A percentile compares a stretch with the other conserved stretches of the same genome.
Evolutionary conservation across 2,888 invertebrate genomes (phyloP).

Genomic region (Netelia melanura): DNA sequence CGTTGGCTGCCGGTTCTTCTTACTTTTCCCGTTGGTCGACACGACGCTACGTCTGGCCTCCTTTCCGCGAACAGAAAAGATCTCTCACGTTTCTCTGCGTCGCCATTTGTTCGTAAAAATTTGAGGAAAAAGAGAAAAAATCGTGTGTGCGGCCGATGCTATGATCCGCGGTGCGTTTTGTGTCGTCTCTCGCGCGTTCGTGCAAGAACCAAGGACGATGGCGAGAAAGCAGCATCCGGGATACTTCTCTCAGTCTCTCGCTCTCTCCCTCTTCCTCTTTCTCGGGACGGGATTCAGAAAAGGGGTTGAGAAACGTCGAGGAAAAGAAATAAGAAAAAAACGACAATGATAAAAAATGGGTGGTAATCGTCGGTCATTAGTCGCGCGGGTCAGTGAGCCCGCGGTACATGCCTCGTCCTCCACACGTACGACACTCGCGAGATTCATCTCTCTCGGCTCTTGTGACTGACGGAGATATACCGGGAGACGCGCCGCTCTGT

Average conservation of each 20-base stretch:
- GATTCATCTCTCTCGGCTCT: constrained; percentile 36
- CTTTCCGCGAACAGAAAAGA: constrained; percentile 14
- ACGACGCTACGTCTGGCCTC: constrained; percentile 31
- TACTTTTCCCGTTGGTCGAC: constrained; percentile 5
- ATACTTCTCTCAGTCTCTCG: constrained; percentile 27
- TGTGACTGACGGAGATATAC: constrained; percentile 37
- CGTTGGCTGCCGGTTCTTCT: constrained; percentile 30
- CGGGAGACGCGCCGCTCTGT: constrained; percentile 26
- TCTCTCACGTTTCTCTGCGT: constrained; percentile 45
- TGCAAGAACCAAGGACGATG: constrained; percentile 47
- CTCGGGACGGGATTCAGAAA: constrained; percentile 32
- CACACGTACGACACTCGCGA: constrained; percentile 48
- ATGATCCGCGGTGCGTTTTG: constrained; percentile 58
- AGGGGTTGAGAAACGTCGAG: constrained; percentile 21
- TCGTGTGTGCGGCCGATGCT: constrained; percentile 34
- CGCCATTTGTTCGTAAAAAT: constrained; percentile 65
- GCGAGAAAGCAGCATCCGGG: constrained; percentile 9
- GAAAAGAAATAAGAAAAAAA: constrained; percentile 18
- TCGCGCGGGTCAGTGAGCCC: constrained; percentile 67
- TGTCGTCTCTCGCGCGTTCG: constrained; percentile 12
- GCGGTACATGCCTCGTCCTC: constrained; percentile 54
- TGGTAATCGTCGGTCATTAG: constrained; percentile 70
- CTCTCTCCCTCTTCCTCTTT: background rate
- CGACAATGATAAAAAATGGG: constrained; percentile 46
- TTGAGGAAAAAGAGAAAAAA: constrained; percentile 42